Conservation (phyloP, 2,888 invertebrate species). For the Clitarchus hookeri region DNA sequence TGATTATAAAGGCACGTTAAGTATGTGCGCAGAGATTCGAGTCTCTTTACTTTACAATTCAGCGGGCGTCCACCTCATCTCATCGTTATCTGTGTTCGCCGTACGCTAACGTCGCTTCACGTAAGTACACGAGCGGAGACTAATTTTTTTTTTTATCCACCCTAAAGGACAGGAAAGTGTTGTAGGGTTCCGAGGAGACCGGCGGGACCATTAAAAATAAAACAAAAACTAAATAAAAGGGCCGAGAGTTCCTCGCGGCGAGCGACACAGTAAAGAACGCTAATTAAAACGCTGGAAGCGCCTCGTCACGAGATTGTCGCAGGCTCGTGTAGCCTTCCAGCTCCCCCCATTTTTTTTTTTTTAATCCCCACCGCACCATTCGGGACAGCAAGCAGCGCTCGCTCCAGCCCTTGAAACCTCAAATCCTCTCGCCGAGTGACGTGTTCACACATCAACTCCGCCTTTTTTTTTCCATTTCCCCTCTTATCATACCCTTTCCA, state of each 20-base stretch:
- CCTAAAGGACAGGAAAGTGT: background rate
- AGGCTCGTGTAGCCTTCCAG: background rate
- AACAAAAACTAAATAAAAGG: background rate
- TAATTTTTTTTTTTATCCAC: background rate
- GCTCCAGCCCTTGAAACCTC: background rate
- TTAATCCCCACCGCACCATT: too few relatives aligned
- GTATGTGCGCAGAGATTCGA: too few relatives aligned
- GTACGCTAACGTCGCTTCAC: too few relatives aligned
- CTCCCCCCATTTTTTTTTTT: background rate
- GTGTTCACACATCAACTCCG: background rate
- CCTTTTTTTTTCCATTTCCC: background rate
- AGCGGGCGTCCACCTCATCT: too few relatives aligned
- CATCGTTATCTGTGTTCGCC: too few relatives aligned
- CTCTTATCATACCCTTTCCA: background rate
- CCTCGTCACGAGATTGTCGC: background rate
- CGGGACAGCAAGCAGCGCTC: background rate
- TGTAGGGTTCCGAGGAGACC: background rate
- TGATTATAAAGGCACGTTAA: too few relatives aligned
- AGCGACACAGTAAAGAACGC: constrained; percentile 2
- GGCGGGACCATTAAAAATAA: background rate
- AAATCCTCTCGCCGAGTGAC: background rate
- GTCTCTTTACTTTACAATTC: too few relatives aligned
- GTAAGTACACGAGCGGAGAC: too few relatives aligned
- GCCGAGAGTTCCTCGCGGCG: background rate
- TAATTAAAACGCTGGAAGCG: constrained; percentile 14